Evolutionary conservation across 92 coral and sea anemone genomes (phyloP), one percentile per base, ranked within the genome.

Genomic region (Ricordea florida): DNA sequence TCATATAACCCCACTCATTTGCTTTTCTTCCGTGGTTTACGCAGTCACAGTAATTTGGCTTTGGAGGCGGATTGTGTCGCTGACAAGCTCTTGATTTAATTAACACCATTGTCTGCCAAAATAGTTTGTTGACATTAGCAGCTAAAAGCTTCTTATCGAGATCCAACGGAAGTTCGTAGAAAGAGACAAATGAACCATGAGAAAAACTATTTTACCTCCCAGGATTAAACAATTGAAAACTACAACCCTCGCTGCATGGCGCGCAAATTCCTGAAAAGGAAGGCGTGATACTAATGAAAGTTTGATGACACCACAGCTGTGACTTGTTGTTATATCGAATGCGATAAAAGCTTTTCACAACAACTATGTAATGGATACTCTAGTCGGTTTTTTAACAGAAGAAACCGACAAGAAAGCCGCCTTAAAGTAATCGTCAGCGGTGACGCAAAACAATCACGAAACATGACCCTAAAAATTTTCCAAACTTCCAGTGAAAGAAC

Each of bases 81-180:
- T n/a, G 66, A 56, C 52, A 53, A 10, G 52, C 53, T 80, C 88
- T 80, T 80, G 71, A 26, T 64, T 74, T 85, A 82, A 85, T 85
- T 89, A 80, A 78, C 72, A 45, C 85, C 33, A 74, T 89, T 85
- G 88, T 80, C 76, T 11, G 46, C n/a, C 15, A 65, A 45, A 78
- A 88, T 58, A 66, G 69, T 78, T 72, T 85, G 76, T 80, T 89
- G 90, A 89, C 94, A 85, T 78, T 48, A 65, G 76, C 48, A 63
- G 31, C 60, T 64, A 16, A 13, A 35, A 80, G 62, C 77, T 70
- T 44, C 75, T 32, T 28, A 66, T 30, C 33, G 45, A 67, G 50
- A 21, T 11, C 59, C 34, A 32, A 67, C 46, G 40, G 60, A n/a
- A 50, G 40, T 49, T 53, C 55, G 41, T 16, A 40, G 65, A 35